These are phyloP conservation scores for Amphipyra tragopoginis DNA, from an alignment of 2,888 invertebrate species.

Conservation along the genomic window DNA sequence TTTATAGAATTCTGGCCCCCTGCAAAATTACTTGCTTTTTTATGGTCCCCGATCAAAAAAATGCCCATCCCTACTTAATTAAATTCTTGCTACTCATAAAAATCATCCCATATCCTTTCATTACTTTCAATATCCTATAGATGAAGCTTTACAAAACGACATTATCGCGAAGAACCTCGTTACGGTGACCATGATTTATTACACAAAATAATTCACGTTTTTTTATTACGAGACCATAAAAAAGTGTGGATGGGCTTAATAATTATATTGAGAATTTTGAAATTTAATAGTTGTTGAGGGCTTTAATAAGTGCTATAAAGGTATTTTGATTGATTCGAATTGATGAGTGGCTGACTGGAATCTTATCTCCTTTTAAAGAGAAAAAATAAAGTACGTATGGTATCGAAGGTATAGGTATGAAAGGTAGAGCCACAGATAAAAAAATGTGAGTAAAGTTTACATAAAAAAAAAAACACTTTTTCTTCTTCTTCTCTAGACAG, in stretches of 20 bases:
- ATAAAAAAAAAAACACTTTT: too few species aligned
- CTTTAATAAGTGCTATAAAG: conserved; percentile 10
- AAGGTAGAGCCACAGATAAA: too few species aligned
- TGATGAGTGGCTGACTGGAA: background rate
- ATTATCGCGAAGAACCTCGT: conserved; percentile 27
- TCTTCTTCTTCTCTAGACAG: too few species aligned
- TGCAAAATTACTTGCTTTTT: too few species aligned
- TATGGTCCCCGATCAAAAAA: too few species aligned
- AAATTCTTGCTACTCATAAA: conserved; percentile 11
- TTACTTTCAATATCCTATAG: conserved; percentile 20
- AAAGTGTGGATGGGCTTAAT: conserved; percentile 24
- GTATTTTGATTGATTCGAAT: conserved; percentile 7
- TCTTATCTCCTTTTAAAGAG: background rate
- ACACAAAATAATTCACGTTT: conserved; percentile 63
- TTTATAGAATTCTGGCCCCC: too few species aligned
- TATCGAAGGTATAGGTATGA: too few species aligned
- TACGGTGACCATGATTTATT: conserved; percentile 64
- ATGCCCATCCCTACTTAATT: too few species aligned
- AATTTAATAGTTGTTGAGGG: conserved; percentile 10
- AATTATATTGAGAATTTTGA: conserved; percentile 19
- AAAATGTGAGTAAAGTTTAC: too few species aligned
- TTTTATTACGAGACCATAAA: conserved; percentile 66
- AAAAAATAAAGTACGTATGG: too few species aligned
- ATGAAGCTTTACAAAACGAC: conserved; percentile 30
- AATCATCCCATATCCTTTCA: background rate